Conservation (phyloP, 2,888 invertebrate species). For the Lobophora halterata region DNA sequence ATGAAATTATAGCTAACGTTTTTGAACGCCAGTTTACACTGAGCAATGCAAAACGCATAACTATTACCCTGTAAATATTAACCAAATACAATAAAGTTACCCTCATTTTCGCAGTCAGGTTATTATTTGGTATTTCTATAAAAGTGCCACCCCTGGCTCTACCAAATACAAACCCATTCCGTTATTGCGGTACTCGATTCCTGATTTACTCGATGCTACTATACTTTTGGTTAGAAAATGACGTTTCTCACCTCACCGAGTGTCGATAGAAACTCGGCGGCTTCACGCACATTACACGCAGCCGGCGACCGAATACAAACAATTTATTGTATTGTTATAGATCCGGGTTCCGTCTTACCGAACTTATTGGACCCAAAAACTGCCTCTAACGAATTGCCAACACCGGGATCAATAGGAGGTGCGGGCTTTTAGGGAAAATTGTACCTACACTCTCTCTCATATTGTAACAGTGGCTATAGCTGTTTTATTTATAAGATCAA, state of each 20-base stretch:
- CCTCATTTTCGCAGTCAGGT: too few species aligned
- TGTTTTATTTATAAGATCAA: too few species aligned
- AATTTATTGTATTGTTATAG: slow-evolving; percentile 73
- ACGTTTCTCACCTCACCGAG: slow-evolving; percentile 59
- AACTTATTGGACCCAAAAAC: slow-evolving; percentile 52
- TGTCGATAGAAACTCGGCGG: slow-evolving; percentile 59
- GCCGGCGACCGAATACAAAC: slow-evolving; percentile 59
- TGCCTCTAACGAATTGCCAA: slow-evolving; percentile 37
- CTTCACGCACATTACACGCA: slow-evolving; percentile 65
- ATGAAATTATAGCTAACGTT: too few species aligned
- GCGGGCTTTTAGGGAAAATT: slow-evolving; percentile 17
- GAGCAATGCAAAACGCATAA: too few species aligned
- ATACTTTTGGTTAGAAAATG: slow-evolving; percentile 26
- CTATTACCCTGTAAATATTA: too few species aligned
- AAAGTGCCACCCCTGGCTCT: too few species aligned
- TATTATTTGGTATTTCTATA: too few species aligned
- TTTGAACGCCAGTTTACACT: too few species aligned
- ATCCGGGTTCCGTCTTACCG: slow-evolving; percentile 52
- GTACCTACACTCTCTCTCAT: too few species aligned
- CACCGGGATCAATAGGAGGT: slow-evolving; percentile 36
- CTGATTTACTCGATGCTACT: background rate
- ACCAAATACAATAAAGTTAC: too few species aligned
- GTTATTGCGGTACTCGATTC: background rate
- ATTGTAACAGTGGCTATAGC: slow-evolving; percentile 10
- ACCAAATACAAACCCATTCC: background rate